phyloP scores from a whole-genome alignment of 2,888 invertebrate species.

The Phoronis australis region DNA sequence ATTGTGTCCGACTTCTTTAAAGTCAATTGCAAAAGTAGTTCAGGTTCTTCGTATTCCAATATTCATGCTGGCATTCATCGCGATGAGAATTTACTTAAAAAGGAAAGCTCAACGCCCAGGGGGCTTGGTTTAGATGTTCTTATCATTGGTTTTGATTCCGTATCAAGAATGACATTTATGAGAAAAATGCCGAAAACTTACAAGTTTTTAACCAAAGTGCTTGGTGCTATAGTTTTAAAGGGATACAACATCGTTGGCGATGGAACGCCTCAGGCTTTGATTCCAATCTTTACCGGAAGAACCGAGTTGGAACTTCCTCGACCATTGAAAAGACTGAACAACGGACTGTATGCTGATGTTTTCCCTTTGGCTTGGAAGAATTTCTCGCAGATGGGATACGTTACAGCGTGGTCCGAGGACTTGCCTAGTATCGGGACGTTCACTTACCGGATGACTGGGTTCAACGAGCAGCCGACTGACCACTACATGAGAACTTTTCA shows the following conservation, averaged over 20 bases:
- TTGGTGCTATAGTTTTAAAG: conserved; percentile 22
- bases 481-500: conserved; percentile 77
- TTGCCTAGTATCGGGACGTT: conserved; percentile 77
- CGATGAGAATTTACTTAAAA: conserved; percentile 13
- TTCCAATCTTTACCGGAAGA: conserved; percentile 23
- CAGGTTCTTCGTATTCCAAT: conserved; percentile 61
- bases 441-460: conserved; percentile 82
- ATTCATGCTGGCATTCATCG: conserved; percentile 60
- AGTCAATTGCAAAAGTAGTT: conserved; percentile 30
- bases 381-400: conserved; percentile 56
- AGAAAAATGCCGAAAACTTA: conserved; percentile 22
- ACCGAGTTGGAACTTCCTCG: conserved; percentile 20
- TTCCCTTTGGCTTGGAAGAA: conserved; percentile 83
- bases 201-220: conserved; percentile 15
- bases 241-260: conserved; percentile 27
- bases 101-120: not conserved
- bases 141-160: conserved; percentile 81
- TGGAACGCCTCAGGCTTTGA: conserved; percentile 21
- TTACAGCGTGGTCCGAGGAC: conserved; percentile 79
- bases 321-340: conserved; percentile 5
- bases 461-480: conserved; percentile 74
- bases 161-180: conserved; percentile 63
- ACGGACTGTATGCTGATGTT: not conserved
- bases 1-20: conserved; percentile 41
- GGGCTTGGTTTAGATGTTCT: conserved; percentile 68